Conservation (phyloP, 1,140 invertebrate genomes). For the Apocrypta bakeri region DNA sequence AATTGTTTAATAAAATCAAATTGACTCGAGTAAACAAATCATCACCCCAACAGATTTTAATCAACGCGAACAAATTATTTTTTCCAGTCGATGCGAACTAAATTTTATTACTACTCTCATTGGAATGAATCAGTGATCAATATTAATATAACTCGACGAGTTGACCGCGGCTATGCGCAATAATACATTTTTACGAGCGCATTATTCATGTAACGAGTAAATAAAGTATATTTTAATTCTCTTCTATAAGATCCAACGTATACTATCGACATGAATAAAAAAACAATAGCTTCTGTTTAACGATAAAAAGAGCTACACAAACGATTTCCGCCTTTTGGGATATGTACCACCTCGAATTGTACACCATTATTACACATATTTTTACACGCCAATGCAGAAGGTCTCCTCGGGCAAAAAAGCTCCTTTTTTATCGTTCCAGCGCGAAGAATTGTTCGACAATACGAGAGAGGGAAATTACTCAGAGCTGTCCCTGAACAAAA, state of each 20-base stretch:
- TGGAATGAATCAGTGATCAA: background rate
- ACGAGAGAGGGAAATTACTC: background rate
- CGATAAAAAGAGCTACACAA: background rate
- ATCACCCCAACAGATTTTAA: background rate
- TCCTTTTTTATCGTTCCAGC: slow-evolving; percentile 14
- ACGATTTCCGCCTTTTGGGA: background rate
- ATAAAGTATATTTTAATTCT: background rate
- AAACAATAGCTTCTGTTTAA: background rate
- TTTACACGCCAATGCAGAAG: slow-evolving; percentile 32
- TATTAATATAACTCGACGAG: background rate
- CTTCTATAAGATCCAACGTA: background rate
- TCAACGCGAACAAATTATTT: background rate
- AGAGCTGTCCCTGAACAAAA: slow-evolving; percentile 33
- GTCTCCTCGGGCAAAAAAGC: slow-evolving; percentile 9
- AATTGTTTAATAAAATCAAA: too few relatives aligned
- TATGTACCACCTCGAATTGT: background rate
- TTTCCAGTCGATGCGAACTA: background rate
- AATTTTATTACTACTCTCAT: background rate
- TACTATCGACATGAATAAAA: background rate
- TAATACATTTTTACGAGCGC: background rate
- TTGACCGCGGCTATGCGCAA: background rate
- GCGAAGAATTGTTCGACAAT: background rate
- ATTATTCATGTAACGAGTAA: background rate
- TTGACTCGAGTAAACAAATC: background rate
- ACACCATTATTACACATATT: slow-evolving; percentile 18